These are phyloP conservation scores for Coracopsis vasa DNA, from an alignment of 2,113 vertebrate genomes.

Conservation along the genomic window DNA sequence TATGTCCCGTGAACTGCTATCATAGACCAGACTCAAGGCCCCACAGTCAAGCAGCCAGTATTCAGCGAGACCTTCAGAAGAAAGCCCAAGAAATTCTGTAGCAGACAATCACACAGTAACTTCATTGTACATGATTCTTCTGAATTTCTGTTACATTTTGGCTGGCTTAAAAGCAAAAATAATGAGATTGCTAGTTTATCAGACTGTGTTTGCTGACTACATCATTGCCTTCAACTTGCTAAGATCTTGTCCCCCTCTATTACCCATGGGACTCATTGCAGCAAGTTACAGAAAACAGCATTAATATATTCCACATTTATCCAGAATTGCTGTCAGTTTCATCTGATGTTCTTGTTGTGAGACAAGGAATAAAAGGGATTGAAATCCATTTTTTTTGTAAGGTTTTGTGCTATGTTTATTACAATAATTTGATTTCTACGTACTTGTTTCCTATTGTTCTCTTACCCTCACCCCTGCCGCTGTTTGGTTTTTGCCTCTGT, in stretches of 20 bases:
- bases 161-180: not conserved
- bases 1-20: not conserved
- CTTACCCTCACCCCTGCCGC: not conserved
- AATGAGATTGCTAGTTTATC: not conserved
- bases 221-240: not conserved
- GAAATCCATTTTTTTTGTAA: not conserved
- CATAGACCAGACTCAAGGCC: fast-evolving
- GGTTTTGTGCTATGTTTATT: not conserved
- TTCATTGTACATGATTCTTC: not conserved
- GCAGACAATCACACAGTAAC: not conserved
- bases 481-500: not conserved
- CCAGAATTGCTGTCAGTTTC: not conserved
- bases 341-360: not conserved
- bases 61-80: fast-evolving
- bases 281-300: not conserved
- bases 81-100: not conserved
- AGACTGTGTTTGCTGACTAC: not conserved
- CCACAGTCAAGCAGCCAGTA: not conserved
- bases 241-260: not conserved
- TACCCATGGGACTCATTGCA: not conserved
- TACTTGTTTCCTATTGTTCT: not conserved
- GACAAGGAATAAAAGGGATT: not conserved
- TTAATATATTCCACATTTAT: not conserved
- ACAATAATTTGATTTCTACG: not conserved
- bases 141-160: not conserved